Base-by-base conservation (phyloP, 2,797 vertebrate genomes). In the Percopsis omiscomaycus region DNA sequence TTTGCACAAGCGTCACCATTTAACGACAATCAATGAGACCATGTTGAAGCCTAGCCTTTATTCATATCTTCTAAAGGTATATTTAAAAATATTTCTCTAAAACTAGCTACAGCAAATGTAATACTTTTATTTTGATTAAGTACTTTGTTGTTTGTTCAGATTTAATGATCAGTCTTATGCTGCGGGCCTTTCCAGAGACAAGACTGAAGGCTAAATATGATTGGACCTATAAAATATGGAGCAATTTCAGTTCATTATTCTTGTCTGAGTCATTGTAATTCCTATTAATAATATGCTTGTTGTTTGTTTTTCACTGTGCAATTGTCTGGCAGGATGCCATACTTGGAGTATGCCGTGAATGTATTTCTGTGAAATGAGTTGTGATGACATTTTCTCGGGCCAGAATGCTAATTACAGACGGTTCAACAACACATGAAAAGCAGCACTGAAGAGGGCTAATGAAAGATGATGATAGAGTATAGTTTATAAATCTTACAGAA, bases 101-200 rank as follows among this genome's bases (percentile, higher is more conserved):
- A 79, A 73, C 27, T 42, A 12, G 9, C 27, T 27, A 15, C 9
- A 49, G 14, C 28, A 61, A 32, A 61, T 11, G 13, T 28, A 59
- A 32, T 61, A 28, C 13, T 61, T 1, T 1, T 53, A 13, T 16
- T 15, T 5, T 46, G 37, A 56, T 58, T 12, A 58, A 22, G 8
- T 45, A 0, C 68, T 70, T 61, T 78, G 73, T 61, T 71, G 66
- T 45, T 49, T 44, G 53, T 55, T 5, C 11, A 22, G 22, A 22
- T 22, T 22, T 22, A 22, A 22, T 22, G 22, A 22, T 22, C n/a
- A n/a, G 4, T 51, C n/a, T 48, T 48, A 48, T 48, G 12, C 46
- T n/a, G 1, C 64, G 58, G 61, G 1, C 5, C 68, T 77, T 30
- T 48, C 46, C 12, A 48, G 4, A 48, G 46, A 48, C 11, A 48